These are phyloP conservation scores for Ptychadena robeensis DNA, from an alignment of 2,797 vertebrate species.

Conservation along the genomic window DNA sequence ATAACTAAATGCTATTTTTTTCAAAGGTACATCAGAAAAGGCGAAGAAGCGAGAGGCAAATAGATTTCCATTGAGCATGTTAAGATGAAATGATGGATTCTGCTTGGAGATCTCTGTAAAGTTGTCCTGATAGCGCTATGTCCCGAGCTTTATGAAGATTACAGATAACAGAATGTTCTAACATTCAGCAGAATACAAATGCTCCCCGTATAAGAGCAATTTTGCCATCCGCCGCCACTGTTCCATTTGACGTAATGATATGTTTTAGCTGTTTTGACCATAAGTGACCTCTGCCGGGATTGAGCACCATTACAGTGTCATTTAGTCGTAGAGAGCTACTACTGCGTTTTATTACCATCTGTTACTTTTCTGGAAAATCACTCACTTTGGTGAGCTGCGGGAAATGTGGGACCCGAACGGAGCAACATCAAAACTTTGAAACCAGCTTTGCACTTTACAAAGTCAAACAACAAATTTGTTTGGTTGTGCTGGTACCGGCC, in stretches of 20 bases:
- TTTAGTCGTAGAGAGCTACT: conserved; percentile 28
- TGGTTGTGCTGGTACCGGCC: background rate
- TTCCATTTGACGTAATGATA: conserved; percentile 44
- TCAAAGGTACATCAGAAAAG: too few species aligned
- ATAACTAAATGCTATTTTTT: too few species aligned
- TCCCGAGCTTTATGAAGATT: background rate
- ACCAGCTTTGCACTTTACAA: conserved; percentile 10
- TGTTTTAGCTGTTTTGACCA: conserved; percentile 36
- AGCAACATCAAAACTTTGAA: background rate
- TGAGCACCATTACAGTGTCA: conserved; percentile 27
- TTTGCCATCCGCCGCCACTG: background rate
- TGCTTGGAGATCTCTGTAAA: background rate
- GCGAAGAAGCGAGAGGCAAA: background rate
- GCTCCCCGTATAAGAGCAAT: conserved; percentile 13
- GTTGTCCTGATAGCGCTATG: background rate
- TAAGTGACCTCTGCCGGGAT: conserved; percentile 45
- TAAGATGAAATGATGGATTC: background rate
- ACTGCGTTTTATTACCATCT: conserved; percentile 41
- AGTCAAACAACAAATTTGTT: conserved; percentile 24
- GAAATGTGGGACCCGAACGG: background rate
- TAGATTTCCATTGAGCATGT: background rate
- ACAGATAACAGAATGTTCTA: background rate
- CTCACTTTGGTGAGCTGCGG: conserved; percentile 17
- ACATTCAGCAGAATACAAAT: background rate
- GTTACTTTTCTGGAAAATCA: conserved; percentile 23